phyloP scores from a whole-genome alignment of 30 jellyfish, hydroid and myxozoan genomes.

The Aurelia aurita complex sp. Pacific region DNA sequence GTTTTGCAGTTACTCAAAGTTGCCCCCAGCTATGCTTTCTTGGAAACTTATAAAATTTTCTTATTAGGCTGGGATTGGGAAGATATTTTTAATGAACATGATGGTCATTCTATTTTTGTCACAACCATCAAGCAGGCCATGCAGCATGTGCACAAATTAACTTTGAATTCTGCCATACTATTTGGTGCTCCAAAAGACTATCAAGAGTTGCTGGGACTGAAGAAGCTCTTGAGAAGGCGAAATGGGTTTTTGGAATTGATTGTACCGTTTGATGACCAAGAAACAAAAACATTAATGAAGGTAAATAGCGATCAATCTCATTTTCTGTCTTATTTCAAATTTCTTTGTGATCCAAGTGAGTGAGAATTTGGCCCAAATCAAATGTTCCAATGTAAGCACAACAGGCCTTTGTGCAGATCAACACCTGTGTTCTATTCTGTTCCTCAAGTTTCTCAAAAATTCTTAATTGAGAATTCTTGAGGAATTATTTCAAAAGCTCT shows the following conservation, averaged over 20 bases:
- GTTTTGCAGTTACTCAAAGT: constrained; percentile 14
- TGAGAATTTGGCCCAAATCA: no score
- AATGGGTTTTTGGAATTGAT: constrained; percentile 9
- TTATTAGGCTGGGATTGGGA: background rate
- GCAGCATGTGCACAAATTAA: background rate
- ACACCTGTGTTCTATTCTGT: no score
- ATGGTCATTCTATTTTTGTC: background rate
- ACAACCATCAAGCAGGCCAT: background rate
- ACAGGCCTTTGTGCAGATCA: no score
- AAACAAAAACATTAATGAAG: background rate
- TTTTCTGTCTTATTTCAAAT: no score
- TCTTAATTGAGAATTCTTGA: no score
- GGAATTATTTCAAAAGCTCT: no score
- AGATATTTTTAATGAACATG: background rate
- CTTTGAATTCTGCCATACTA: background rate
- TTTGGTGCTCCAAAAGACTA: constrained; percentile 29
- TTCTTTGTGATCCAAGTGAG: no score
- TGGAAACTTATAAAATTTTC: background rate
- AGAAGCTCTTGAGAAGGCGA: background rate
- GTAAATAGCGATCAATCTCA: constrained; percentile 4
- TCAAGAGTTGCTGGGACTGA: constrained; percentile 9
- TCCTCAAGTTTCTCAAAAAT: no score
- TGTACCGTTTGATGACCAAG: constrained; percentile 5
- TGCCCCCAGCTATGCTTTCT: background rate
- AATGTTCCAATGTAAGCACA: no score